Evolutionary conservation across 2,797 vertebrate genomes (phyloP), one percentile per base, ranked within the genome.

Genomic region (Neopelma chrysocephalum): DNA sequence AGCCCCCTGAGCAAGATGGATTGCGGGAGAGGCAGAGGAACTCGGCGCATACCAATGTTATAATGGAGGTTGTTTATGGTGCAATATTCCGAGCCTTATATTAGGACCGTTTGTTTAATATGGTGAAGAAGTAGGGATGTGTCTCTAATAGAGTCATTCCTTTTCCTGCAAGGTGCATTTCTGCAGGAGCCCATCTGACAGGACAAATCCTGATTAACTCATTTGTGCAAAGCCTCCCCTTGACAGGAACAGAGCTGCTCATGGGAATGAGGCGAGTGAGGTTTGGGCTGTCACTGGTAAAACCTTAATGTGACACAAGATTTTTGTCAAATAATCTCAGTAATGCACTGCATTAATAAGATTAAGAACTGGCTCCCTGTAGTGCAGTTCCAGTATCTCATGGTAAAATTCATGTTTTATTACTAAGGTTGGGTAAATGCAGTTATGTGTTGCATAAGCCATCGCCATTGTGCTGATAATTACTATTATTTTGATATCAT

Each of bases 11-110:
- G 70, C 73, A 69, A 73, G 83, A 89, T 3, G 50, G 90, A 85
- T 32, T 68, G 38, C 26, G 18, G 40, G 47, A 65, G 71, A 42
- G 6, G 42, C 60, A 64, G 71, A 90, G 68, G 47, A 48, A 54
- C 32, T 26, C 16, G 5, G 81, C 43, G 50, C 36, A 22, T 3
- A 38, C 2, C 3, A 54, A 36, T 2, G 1, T 13, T 58, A 8
- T 6, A 80, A 68, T 62, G 71, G 91, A 56, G 51, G 34, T 84
- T 90, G 77, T 94, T 97, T 93, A 82, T 90, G 83, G 64, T 45
- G 60, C 82, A 77, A 51, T 66, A 69, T 45, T 36, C 56, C 4
- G 31, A 62, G 86, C 50, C n/a, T 48, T 42, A 4, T 81, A 76
- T 60, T 53, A 90, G 85, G 43, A 57, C 22, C 20, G 0, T 82